Percentiles rank a stretch among this genome's conserved stretches.
Evolutionary conservation across 2,888 invertebrate species (phyloP).

Genomic region (Volucella bombylans): DNA sequence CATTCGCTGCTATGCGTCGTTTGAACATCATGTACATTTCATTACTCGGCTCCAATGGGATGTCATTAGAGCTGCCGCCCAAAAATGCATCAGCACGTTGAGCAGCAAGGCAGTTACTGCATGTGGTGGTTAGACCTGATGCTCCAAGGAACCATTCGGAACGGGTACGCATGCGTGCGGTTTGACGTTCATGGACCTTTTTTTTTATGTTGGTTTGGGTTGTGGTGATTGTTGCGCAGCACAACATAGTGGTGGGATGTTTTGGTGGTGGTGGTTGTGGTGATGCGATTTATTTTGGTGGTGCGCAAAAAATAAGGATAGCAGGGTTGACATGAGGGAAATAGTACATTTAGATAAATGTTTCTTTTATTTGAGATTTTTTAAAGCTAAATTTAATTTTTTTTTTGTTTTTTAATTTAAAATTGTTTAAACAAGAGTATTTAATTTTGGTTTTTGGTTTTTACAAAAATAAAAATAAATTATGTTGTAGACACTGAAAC

Average conservation of each 20-base stretch:
- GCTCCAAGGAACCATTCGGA: conserved; percentile 96
- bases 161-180: conserved; percentile 97
- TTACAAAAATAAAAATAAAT: conserved; percentile 19
- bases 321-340: conserved; percentile 68
- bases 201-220: conserved; percentile 44
- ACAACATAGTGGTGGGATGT: background rate
- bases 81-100: conserved; percentile 76
- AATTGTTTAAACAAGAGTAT: conserved; percentile 17
- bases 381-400: conserved; percentile 32
- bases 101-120: conserved; percentile 79
- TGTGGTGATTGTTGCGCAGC: conserved; percentile 44
- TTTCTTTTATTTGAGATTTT: conserved; percentile 37
- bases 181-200: conserved; percentile 97
- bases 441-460: background rate
- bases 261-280: conserved; percentile 15
- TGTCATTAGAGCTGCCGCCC: conserved; percentile 75
- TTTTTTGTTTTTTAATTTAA: background rate
- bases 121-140: conserved; percentile 79
- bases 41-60: conserved; percentile 69
- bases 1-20: conserved; percentile 63
- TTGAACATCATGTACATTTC: conserved; percentile 78
- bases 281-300: conserved; percentile 57
- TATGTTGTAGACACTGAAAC: conserved; percentile 28
- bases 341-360: conserved; percentile 65
- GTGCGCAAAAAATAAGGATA: conserved; percentile 64